Conservation (phyloP, 2,888 invertebrate genomes). For the Napeogenes sylphis region DNA sequence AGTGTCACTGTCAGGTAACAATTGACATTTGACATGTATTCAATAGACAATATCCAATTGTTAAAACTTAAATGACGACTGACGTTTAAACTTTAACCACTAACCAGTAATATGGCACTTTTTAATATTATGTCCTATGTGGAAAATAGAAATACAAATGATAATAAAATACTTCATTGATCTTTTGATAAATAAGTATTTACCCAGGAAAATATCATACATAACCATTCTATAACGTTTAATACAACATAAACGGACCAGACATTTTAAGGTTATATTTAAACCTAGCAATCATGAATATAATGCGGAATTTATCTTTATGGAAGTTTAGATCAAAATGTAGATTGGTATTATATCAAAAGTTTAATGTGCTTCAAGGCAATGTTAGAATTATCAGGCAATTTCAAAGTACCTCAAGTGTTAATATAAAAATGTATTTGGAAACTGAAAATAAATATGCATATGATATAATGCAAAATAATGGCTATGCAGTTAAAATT, state of each 20-base stretch:
- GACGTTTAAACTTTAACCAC: too few relatives aligned
- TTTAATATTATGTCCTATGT: too few relatives aligned
- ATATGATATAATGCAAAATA: constrained; percentile 55
- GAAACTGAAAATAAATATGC: constrained; percentile 69
- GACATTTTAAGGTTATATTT: background rate
- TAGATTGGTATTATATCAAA: background rate
- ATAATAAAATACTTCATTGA: too few relatives aligned
- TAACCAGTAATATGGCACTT: too few relatives aligned
- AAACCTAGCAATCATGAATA: background rate
- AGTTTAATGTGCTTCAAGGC: background rate
- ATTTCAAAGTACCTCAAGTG: constrained; percentile 40
- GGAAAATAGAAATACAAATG: too few relatives aligned
- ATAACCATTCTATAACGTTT: too few relatives aligned
- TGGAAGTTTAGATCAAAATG: background rate
- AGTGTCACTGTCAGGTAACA: too few relatives aligned
- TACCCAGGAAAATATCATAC: too few relatives aligned
- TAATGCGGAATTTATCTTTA: background rate
- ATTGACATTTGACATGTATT: too few relatives aligned
- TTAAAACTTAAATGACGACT: too few relatives aligned
- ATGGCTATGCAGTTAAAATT: constrained; percentile 51
- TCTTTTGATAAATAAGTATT: too few relatives aligned
- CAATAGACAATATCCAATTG: too few relatives aligned
- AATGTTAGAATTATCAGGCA: constrained; percentile 19
- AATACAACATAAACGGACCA: background rate
- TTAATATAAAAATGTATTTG: constrained; percentile 52